Percentiles rank a stretch among this genome's conserved stretches.
phyloP scores from a whole-genome alignment of 2,797 vertebrate species.

The Mus caroli region DNA sequence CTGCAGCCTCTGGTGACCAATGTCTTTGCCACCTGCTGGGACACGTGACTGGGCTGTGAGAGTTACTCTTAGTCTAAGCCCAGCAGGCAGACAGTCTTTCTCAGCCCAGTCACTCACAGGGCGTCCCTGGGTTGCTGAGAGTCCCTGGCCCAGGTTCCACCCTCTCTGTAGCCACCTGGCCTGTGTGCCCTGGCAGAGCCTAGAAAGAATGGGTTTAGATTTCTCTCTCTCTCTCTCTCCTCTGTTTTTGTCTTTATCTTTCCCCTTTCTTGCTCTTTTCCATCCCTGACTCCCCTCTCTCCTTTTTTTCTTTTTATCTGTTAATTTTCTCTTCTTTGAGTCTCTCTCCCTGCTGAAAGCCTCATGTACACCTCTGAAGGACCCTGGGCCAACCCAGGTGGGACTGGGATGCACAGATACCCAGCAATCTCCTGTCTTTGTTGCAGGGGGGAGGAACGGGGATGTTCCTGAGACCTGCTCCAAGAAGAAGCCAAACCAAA shows the following conservation, averaged over 20 bases:
- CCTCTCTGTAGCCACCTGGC: no score
- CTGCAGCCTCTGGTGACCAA: background rate
- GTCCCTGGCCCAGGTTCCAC: no score
- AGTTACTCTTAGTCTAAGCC: background rate
- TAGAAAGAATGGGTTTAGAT: background rate
- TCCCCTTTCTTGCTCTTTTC: background rate
- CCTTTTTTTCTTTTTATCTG: background rate
- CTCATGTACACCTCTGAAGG: background rate
- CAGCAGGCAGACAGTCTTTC: background rate
- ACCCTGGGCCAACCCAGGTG: background rate
- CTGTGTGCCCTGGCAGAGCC: no score
- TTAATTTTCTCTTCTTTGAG: background rate
- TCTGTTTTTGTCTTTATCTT: background rate
- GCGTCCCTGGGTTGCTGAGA: background rate
- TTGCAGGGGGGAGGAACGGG: background rate
- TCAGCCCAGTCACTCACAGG: background rate
- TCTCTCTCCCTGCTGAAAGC: background rate
- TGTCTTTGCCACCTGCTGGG: constrained; percentile 8
- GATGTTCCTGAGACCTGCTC: background rate
- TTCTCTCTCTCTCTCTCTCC: background rate
- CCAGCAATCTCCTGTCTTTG: background rate
- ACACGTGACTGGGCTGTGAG: background rate
- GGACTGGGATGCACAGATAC: background rate
- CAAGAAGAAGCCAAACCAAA: background rate
- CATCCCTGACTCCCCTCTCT: background rate